Evolutionary conservation across 2,113 vertebrate genomes (phyloP).

Genomic region (Paratilapia polleni): DNA sequence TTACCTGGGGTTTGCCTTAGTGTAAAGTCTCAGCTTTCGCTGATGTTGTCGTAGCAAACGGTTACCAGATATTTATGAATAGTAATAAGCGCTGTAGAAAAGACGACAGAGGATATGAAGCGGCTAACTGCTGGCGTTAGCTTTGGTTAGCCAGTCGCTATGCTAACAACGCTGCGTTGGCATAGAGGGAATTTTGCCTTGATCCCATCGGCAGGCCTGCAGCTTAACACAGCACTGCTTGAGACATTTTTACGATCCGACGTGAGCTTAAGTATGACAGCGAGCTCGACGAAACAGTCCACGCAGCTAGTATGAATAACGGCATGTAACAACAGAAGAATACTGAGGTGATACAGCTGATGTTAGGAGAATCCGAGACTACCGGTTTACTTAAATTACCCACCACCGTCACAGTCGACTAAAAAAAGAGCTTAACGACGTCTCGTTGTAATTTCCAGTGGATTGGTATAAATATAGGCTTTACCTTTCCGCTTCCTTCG

Average conservation of each 20-base stretch:
- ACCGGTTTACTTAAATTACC: not conserved
- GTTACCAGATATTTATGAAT: not conserved
- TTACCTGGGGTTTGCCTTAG: not conserved
- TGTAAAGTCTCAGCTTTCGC: too few species aligned
- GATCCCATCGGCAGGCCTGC: constrained; percentile 48
- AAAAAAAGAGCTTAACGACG: constrained; percentile 24
- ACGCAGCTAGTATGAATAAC: not conserved
- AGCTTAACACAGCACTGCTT: not conserved
- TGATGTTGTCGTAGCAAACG: not conserved
- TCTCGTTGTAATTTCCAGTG: not conserved
- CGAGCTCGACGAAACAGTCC: not conserved
- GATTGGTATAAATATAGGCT: not conserved
- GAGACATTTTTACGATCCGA: not conserved
- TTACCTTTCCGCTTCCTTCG: constrained; percentile 61
- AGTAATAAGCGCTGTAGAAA: not conserved
- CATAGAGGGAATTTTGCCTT: constrained; percentile 32
- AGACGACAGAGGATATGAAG: not conserved
- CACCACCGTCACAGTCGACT: not conserved
- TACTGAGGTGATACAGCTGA: not conserved
- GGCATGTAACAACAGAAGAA: not conserved
- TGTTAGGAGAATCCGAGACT: not conserved
- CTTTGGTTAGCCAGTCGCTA: constrained; percentile 36
- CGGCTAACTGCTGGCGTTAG: constrained; percentile 30
- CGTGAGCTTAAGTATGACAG: not conserved
- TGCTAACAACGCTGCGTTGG: constrained; percentile 72